A percentile compares a stretch with the other conserved stretches of the same genome.
These are phyloP conservation scores for Cetonia aurata DNA, from an alignment of 2,888 invertebrate species.

Conservation along the genomic window DNA sequence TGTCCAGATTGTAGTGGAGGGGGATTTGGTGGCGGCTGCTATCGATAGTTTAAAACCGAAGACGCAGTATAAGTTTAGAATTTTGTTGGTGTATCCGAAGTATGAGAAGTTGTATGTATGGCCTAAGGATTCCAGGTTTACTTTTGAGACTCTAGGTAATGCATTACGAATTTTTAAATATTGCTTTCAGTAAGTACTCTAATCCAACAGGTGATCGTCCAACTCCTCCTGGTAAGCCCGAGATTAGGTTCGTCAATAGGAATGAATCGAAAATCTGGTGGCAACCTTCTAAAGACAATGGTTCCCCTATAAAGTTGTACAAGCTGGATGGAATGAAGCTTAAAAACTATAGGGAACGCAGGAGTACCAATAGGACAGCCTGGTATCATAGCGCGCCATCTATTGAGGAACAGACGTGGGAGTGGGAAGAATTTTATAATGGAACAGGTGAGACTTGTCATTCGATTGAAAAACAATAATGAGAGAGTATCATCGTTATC, in stretches of 20 bases:
- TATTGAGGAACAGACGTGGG: slow-evolving; percentile 71
- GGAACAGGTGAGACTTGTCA: slow-evolving; percentile 74
- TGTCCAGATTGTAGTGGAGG: slow-evolving; percentile 50
- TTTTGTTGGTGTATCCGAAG: slow-evolving; percentile 75
- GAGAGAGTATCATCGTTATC: slow-evolving; percentile 50
- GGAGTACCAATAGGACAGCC: slow-evolving; percentile 62
- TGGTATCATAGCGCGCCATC: slow-evolving; percentile 66
- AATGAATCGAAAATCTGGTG: slow-evolving; percentile 85
- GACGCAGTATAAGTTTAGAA: slow-evolving; percentile 81
- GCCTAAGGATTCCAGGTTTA: slow-evolving; percentile 79
- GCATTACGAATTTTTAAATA: slow-evolving; percentile 18
- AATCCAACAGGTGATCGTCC: slow-evolving; percentile 76
- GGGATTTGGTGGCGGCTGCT: slow-evolving; percentile 57
- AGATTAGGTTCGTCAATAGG: slow-evolving; percentile 79
- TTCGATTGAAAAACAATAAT: slow-evolving; percentile 2
- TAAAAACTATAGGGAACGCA: slow-evolving; percentile 60
- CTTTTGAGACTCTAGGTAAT: slow-evolving; percentile 77
- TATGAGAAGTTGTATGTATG: slow-evolving; percentile 75
- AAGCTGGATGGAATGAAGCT: slow-evolving; percentile 76
- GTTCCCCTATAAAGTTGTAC: slow-evolving; percentile 80
- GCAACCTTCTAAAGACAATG: slow-evolving; percentile 83
- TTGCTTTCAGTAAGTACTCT: neutral
- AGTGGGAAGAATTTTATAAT: slow-evolving; percentile 79
- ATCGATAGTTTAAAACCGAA: slow-evolving; percentile 75
- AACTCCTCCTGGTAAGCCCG: slow-evolving; percentile 81